Conservation (phyloP, 2,888 invertebrate species). For the Drosophila ezoana region DNA sequence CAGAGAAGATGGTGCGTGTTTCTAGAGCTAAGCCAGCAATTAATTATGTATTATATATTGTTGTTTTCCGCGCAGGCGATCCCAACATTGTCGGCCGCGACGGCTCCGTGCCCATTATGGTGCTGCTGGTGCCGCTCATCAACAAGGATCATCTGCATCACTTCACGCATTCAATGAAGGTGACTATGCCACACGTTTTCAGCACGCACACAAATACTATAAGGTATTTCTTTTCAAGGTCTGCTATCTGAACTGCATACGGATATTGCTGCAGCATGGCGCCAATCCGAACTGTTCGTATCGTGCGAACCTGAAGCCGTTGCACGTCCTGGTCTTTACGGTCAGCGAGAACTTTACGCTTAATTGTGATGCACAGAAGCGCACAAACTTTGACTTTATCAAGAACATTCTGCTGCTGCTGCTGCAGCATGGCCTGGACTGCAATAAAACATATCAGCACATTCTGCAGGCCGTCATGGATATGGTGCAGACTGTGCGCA, state of each 20-base stretch:
- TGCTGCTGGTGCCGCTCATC: slow-evolving; percentile 90
- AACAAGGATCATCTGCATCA: slow-evolving; percentile 91
- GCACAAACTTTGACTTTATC: slow-evolving; percentile 89
- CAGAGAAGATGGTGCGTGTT: slow-evolving; percentile 83
- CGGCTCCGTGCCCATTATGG: slow-evolving; percentile 90
- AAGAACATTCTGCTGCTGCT: slow-evolving; percentile 88
- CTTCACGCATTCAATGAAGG: slow-evolving; percentile 91
- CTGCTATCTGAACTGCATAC: slow-evolving; percentile 89
- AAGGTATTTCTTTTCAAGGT: slow-evolving; percentile 85
- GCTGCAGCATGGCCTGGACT: slow-evolving; percentile 89
- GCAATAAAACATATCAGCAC: slow-evolving; percentile 88
- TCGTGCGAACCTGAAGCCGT: slow-evolving; percentile 88
- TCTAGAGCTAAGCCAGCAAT: not conserved
- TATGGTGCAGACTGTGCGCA: slow-evolving; percentile 89
- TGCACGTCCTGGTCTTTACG: slow-evolving; percentile 90
- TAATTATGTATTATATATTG: not conserved
- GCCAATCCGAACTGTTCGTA: slow-evolving; percentile 91
- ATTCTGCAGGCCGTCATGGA: slow-evolving; percentile 89
- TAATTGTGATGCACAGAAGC: slow-evolving; percentile 88
- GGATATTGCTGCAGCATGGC: slow-evolving; percentile 89
- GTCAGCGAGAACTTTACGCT: slow-evolving; percentile 90
- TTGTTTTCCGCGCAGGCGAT: slow-evolving; percentile 84
- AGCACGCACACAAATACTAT: not conserved
- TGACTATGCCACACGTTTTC: slow-evolving; percentile 64
- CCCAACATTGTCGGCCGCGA: slow-evolving; percentile 90